These are phyloP conservation scores for Diaprepes abbreviatus DNA, from an alignment of 2,888 invertebrate species.

Conservation along the genomic window DNA sequence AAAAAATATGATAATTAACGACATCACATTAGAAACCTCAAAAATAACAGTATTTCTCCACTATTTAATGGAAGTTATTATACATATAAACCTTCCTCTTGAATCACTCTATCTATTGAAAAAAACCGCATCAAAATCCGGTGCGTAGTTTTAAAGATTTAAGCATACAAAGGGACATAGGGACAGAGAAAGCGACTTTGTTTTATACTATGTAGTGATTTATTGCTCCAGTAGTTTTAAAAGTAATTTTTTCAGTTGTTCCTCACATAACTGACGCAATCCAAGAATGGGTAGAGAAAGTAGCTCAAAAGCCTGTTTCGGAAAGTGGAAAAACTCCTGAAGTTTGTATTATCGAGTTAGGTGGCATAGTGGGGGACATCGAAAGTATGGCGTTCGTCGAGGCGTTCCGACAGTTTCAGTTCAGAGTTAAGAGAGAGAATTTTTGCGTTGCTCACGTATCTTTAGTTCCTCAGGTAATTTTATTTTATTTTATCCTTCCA, in stretches of 20 bases:
- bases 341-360: slow-evolving; percentile 93
- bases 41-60: too few species aligned
- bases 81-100: too few species aligned
- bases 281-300: slow-evolving; percentile 97
- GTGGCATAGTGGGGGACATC: slow-evolving; percentile 99
- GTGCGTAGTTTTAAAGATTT: too few species aligned
- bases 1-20: too few species aligned
- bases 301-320: slow-evolving; percentile 88
- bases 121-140: too few species aligned
- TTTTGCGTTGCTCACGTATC: slow-evolving; percentile 98
- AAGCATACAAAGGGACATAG: too few species aligned
- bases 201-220: too few species aligned
- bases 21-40: too few species aligned
- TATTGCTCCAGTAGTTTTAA: too few species aligned
- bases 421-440: slow-evolving; percentile 91
- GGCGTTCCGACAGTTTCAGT: slow-evolving; percentile 97
- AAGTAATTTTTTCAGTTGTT: slow-evolving; percentile 86
- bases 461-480: slow-evolving; percentile 86
- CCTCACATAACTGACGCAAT: slow-evolving; percentile 99
- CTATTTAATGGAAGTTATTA: too few species aligned
- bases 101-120: too few species aligned
- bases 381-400: slow-evolving; percentile 99
- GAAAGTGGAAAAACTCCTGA: slow-evolving; percentile 77
- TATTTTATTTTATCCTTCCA: background rate
- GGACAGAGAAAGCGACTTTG: too few species aligned